Conservation (phyloP, 2,797 vertebrate species). For the Meda fulgida region DNA sequence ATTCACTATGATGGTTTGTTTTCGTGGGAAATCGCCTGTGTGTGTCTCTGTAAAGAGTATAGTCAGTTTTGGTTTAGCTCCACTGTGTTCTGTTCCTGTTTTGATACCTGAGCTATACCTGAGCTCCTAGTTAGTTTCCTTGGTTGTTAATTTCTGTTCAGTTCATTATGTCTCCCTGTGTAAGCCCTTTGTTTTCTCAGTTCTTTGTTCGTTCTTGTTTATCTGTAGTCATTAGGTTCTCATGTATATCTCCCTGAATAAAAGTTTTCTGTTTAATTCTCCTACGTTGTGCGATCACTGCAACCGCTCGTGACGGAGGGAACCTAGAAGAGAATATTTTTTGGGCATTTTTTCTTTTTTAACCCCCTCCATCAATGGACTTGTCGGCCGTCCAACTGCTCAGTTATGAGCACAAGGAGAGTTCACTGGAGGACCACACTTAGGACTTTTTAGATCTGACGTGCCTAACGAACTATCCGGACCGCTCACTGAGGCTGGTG, state of each 20-base stretch:
- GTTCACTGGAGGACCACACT: no score
- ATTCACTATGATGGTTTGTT: not conserved
- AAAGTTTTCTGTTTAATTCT: not conserved
- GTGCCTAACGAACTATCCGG: no score
- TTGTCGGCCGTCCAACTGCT: not conserved
- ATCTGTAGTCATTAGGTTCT: not conserved
- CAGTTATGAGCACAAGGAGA: no score
- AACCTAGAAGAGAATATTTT: not conserved
- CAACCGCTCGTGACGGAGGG: not conserved
- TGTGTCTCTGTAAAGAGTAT: not conserved
- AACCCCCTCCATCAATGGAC: not conserved
- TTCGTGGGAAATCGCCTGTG: not conserved
- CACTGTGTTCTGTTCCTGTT: not conserved
- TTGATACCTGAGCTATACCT: not conserved
- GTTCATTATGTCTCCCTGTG: not conserved
- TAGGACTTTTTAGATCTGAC: no score
- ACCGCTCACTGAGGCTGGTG: no score
- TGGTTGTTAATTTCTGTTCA: not conserved
- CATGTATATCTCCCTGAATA: not conserved
- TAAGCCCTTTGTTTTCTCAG: not conserved
- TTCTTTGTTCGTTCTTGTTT: not conserved
- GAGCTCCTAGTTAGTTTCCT: not conserved
- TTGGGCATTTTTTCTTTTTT: not conserved
- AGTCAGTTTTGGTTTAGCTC: not conserved
- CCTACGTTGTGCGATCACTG: not conserved